A percentile compares a stretch with the other conserved stretches of the same genome.
phyloP scores from a whole-genome alignment of 2,113 vertebrate species.

The Sisor rabdophorus region DNA sequence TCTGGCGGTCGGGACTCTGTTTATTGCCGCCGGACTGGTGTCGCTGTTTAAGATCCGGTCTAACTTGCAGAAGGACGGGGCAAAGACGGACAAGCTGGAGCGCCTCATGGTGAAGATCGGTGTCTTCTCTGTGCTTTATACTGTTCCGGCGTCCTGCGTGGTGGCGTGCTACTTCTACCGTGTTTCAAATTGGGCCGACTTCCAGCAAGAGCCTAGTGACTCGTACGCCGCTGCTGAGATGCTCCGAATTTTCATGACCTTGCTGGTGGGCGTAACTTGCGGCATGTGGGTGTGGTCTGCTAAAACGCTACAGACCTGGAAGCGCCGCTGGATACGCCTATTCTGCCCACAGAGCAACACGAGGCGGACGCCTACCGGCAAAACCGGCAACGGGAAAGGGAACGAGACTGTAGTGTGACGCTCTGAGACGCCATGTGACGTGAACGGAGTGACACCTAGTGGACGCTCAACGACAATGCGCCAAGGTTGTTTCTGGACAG shows the following conservation, averaged over 20 bases:
- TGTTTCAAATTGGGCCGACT: conserved; percentile 90
- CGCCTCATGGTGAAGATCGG: conserved; percentile 98
- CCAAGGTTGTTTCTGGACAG: conserved; percentile 28
- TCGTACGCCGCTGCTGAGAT: conserved; percentile 94
- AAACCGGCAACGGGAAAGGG: conserved; percentile 78
- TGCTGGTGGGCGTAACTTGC: conserved; percentile 94
- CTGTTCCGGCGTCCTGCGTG: conserved; percentile 92
- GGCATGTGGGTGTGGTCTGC: conserved; percentile 99
- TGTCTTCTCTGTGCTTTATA: conserved; percentile 98
- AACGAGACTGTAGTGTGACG: conserved; percentile 89
- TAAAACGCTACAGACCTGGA: conserved; percentile 97
- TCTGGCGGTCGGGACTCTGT: conserved; percentile 91
- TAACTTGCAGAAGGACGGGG: conserved; percentile 96
- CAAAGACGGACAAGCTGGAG: conserved; percentile 97
- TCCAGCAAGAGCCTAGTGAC: conserved; percentile 80
- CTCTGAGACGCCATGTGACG: conserved; percentile 4
- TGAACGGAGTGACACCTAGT: conserved; percentile 16
- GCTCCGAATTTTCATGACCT: conserved; percentile 97
- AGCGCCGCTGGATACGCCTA: conserved; percentile 86
- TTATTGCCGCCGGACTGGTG: conserved; percentile 92
- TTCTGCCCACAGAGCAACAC: conserved; percentile 80
- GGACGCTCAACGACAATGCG: conserved; percentile 16
- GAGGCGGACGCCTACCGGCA: conserved; percentile 79
- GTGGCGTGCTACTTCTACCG: conserved; percentile 97
- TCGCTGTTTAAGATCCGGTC: conserved; percentile 98